Evolutionary conservation across 2,888 invertebrate species (phyloP), one percentile per base, ranked within the genome.

Genomic region (Cryptus viduatorius): DNA sequence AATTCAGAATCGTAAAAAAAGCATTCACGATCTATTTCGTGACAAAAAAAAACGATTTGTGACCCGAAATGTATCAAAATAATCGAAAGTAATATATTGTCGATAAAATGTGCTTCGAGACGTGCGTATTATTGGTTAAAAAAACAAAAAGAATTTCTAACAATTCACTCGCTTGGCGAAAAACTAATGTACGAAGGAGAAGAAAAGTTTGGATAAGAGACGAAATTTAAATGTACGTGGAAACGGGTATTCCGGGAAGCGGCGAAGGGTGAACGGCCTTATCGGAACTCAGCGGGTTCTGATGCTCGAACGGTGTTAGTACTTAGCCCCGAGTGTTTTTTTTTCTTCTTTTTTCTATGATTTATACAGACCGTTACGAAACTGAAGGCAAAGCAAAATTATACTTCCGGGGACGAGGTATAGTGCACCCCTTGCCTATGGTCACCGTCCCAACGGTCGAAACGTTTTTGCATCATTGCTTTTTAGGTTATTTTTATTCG

Each of bases 301-400:
- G 91, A 91, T 91, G 91, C 85, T 86, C 84, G 85, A 91, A 91
- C 90, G 90, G 29, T 91, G 91, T 91, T 87, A 90, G 87, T 91
- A 90, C 91, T 91, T 89, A 90, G 81, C 89, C 76, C 89, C 87
- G 76, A 85, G 85, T 79, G 83, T 59, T 82, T 65, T 86, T 37
- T 8, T 37, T 37, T 37, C 37, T 37, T 8, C 37, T 37, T 37
- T 89, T 87, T 89, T 86, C 84, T 88, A 73, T 86, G 86, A 89
- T 90, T 90, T 91, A 90, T 88, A 88, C 82, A 79, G 19, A 73
- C 61, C 48, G 83, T 84, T 77, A 42, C 12, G 76, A 24, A 50
- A 67, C 65, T 82, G 37, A 61, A 64, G 72, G n/a, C 59, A 48
- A 50, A 24, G 50, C 83, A 72, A 53, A 79, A 79, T 77, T 61